phyloP scores from a whole-genome alignment of 2,888 invertebrate species.

The Melanargia galathea region DNA sequence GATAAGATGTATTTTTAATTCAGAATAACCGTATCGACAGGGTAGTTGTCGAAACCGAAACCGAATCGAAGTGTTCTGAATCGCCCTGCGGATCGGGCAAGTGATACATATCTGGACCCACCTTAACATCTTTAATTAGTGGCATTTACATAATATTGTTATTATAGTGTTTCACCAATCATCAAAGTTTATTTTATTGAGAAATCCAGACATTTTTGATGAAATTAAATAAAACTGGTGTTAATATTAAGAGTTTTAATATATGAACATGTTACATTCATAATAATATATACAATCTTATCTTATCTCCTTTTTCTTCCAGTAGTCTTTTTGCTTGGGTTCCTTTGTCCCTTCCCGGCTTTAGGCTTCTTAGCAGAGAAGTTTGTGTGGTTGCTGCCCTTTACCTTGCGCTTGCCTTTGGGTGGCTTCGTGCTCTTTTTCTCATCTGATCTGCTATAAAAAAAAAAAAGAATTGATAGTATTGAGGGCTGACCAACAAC shows the following conservation, averaged over 20 bases:
- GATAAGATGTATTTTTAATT: too few species aligned
- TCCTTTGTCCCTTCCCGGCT: slow-evolving; percentile 86
- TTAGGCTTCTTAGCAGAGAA: slow-evolving; percentile 84
- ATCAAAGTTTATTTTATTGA: too few species aligned
- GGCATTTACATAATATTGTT: too few species aligned
- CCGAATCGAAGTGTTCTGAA: too few species aligned
- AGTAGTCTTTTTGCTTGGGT: slow-evolving; percentile 84
- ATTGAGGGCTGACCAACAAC: too few species aligned
- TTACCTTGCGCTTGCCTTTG: slow-evolving; percentile 62
- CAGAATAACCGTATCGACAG: too few species aligned
- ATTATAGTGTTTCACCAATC: too few species aligned
- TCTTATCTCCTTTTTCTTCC: slow-evolving; percentile 87
- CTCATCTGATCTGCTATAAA: slow-evolving; percentile 78
- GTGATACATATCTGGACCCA: too few species aligned
- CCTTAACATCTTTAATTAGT: too few species aligned
- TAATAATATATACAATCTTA: not conserved
- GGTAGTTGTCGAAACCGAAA: too few species aligned
- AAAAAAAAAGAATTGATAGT: slow-evolving; percentile 15
- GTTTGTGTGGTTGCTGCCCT: slow-evolving; percentile 66
- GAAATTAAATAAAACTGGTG: not conserved
- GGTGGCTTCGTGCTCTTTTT: slow-evolving; percentile 67
- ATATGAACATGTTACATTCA: slow-evolving; percentile 6
- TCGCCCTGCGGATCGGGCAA: too few species aligned
- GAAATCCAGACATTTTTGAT: too few species aligned
- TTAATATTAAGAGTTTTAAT: slow-evolving; percentile 4